phyloP scores from a whole-genome alignment of 2,797 vertebrate genomes.

The Sebastes steindachneri region DNA sequence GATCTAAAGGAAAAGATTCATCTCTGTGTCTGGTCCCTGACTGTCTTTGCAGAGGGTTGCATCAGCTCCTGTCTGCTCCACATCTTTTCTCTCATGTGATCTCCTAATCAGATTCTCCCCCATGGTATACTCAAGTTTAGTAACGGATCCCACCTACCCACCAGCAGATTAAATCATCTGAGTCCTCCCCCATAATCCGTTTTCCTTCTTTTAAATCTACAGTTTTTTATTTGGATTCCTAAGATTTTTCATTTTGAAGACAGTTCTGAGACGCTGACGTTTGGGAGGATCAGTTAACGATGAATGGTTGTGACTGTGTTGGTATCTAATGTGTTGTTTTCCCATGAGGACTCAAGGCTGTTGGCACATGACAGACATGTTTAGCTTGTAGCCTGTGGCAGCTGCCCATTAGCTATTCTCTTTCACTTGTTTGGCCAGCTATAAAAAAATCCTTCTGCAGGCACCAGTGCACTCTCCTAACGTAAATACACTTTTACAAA shows the following conservation, averaged over 20 bases:
- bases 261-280: neutral
- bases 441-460: constrained; percentile 39
- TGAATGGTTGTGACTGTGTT: neutral
- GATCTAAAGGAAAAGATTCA: constrained; percentile 47
- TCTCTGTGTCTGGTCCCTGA: constrained; percentile 35
- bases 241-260: neutral
- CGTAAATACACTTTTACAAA: neutral
- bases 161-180: constrained; percentile 6
- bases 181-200: neutral
- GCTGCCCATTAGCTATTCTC: constrained; percentile 57
- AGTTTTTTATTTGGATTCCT: neutral
- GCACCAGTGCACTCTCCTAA: constrained; percentile 5
- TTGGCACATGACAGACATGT: constrained; percentile 28
- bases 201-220: neutral
- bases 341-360: neutral
- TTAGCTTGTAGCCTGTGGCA: constrained; percentile 38
- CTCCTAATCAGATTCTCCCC: constrained; percentile 49
- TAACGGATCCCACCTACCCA: constrained; percentile 8
- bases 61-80: constrained; percentile 59
- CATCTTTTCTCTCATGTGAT: constrained; percentile 41
- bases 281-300: neutral
- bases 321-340: neutral
- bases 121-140: constrained; percentile 32
- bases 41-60: constrained; percentile 61
- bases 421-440: constrained; percentile 54